phyloP scores from a whole-genome alignment of 2,113 vertebrate genomes.

The Labeo catla region DNA sequence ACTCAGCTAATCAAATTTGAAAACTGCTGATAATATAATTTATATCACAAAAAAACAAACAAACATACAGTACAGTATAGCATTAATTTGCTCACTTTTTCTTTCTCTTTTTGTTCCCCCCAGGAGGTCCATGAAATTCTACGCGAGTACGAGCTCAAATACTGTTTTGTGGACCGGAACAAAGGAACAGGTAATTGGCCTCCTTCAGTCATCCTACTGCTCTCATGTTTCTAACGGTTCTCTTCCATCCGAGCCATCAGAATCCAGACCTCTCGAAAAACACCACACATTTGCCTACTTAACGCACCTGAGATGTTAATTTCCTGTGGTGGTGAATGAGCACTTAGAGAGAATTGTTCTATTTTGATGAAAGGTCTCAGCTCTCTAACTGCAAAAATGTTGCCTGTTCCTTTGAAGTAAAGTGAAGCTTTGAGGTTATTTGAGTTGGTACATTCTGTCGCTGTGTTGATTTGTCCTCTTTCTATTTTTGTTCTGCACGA shows the following conservation, averaged over 20 bases:
- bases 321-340: constrained; percentile 4
- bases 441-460: neutral
- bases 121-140: constrained; percentile 96
- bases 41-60: neutral
- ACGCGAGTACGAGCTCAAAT: constrained; percentile 94
- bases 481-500: neutral
- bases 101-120: constrained; percentile 58
- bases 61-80: neutral
- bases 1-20: neutral
- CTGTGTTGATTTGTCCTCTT: neutral
- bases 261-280: constrained; percentile 22
- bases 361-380: neutral
- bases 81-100: constrained; percentile 14
- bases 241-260: constrained; percentile 46
- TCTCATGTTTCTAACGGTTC: constrained; percentile 51
- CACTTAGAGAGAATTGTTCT: constrained; percentile 20
- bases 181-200: constrained; percentile 91
- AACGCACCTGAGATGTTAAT: constrained; percentile 20
- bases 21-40: neutral
- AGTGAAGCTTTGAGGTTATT: constrained; percentile 1
- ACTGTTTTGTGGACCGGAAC: constrained; percentile 97
- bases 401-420: constrained; percentile 3
- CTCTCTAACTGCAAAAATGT: neutral
- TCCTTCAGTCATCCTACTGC: constrained; percentile 37
- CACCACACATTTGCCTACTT: constrained; percentile 24